phyloP scores from a whole-genome alignment of 2,797 vertebrate genomes.

The Odontamblyopus lacepedii region DNA sequence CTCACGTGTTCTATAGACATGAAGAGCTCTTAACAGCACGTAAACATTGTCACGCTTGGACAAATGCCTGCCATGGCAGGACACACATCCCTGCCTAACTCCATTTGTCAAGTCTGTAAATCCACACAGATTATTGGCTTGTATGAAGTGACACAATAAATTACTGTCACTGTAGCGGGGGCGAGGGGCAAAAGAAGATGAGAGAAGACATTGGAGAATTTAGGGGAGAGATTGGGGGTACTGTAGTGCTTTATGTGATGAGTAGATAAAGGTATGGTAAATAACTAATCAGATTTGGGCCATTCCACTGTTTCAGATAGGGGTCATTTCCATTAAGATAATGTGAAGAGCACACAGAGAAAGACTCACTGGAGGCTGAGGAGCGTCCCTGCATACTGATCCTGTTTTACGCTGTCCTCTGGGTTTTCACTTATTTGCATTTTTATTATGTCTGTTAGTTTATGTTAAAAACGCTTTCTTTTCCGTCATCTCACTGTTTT shows the following conservation, averaged over 20 bases:
- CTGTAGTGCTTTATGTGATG: conserved; percentile 17
- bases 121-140: conserved; percentile 33
- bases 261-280: conserved; percentile 36
- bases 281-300: conserved; percentile 57
- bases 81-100: conserved; percentile 12
- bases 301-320: conserved; percentile 43
- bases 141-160: conserved; percentile 42
- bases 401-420: conserved; percentile 20
- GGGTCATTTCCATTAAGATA: conserved; percentile 62
- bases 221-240: conserved; percentile 19
- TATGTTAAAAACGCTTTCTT: background rate
- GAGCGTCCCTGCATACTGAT: conserved; percentile 29
- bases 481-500: background rate
- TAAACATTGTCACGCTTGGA: conserved; percentile 20
- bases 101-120: conserved; percentile 37
- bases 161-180: conserved; percentile 21
- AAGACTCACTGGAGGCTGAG: conserved; percentile 9
- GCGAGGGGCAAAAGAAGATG: conserved; percentile 6
- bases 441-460: background rate
- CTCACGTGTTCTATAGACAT: conserved; percentile 36
- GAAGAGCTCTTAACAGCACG: conserved; percentile 37
- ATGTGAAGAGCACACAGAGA: conserved; percentile 30
- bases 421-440: background rate
- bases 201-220: conserved; percentile 10
- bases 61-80: conserved; percentile 6